Conservation (phyloP, 2,888 invertebrate species). For the Drosophila atroscutellata region DNA sequence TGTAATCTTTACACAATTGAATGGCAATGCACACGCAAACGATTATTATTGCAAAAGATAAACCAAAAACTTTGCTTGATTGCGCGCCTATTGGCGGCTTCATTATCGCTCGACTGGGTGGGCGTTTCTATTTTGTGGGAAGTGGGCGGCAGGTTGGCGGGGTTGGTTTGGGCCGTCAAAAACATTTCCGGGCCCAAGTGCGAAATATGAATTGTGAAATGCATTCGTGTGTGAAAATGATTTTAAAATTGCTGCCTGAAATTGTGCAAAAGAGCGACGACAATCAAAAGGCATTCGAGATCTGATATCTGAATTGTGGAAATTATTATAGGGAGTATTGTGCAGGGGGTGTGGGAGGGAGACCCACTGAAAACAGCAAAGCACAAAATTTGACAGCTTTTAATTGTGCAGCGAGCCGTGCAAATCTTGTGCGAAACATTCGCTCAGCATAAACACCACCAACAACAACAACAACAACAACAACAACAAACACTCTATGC, state of each 20-base stretch:
- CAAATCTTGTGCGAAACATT: conserved; percentile 33
- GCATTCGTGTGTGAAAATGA: conserved; percentile 80
- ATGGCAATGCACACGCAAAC: conserved; percentile 61
- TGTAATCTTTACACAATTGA: conserved; percentile 67
- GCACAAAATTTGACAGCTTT: conserved; percentile 74
- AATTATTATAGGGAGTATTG: conserved; percentile 10
- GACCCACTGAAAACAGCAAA: conserved; percentile 25
- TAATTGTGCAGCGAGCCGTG: conserved; percentile 73
- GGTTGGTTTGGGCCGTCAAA: conserved; percentile 27
- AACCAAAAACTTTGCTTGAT: conserved; percentile 62
- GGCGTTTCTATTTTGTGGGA: conserved; percentile 29
- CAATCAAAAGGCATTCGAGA: conserved; percentile 71
- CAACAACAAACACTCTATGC: conserved; percentile 27
- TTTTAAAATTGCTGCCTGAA: conserved; percentile 72
- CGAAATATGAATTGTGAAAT: conserved; percentile 39
- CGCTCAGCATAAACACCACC: conserved; percentile 12
- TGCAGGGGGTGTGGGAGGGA: not conserved
- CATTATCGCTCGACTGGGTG: conserved; percentile 48
- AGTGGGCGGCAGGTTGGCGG: not conserved
- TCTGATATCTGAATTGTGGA: conserved; percentile 42
- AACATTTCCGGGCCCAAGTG: conserved; percentile 63
- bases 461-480: conserved; percentile 7
- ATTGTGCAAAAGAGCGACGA: conserved; percentile 58
- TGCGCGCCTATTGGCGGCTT: conserved; percentile 68
- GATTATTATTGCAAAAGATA: conserved; percentile 58